phyloP scores from a whole-genome alignment of 1,140 invertebrate species.

The Ruditapes philippinarum region DNA sequence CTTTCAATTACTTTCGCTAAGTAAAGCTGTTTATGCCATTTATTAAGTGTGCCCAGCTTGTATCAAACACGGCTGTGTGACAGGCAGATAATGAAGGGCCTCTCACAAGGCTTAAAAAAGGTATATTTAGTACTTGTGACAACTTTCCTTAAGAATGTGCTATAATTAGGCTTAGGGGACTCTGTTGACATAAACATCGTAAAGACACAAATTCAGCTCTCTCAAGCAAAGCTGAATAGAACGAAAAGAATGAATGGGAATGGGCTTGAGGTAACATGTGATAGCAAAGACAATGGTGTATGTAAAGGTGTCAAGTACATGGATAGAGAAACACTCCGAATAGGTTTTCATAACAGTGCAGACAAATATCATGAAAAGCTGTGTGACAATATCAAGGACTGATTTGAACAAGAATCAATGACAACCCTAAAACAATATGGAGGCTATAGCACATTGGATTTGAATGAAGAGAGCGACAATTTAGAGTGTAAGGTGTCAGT shows the following conservation, averaged over 20 bases:
- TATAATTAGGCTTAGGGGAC: not conserved
- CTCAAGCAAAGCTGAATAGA: not conserved
- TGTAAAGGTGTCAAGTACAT: not conserved
- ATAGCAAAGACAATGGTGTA: not conserved
- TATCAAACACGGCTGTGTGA: not conserved
- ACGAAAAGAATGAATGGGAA: not conserved
- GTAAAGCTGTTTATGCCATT: slow-evolving; percentile 6
- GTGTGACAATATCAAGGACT: not conserved
- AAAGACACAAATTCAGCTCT: not conserved
- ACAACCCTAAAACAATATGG: not conserved
- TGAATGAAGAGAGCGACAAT: not conserved
- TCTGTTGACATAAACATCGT: not conserved
- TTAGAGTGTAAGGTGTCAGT: not conserved
- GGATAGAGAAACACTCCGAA: not conserved
- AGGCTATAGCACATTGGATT: too few species aligned
- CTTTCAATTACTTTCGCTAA: slow-evolving; percentile 37
- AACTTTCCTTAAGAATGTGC: not conserved
- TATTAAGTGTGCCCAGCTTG: not conserved
- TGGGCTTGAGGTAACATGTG: not conserved
- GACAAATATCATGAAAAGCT: not conserved
- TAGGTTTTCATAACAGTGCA: not conserved
- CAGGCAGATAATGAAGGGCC: not conserved
- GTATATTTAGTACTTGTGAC: not conserved
- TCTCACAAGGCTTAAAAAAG: not conserved
- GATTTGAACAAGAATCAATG: not conserved